Base-by-base conservation (phyloP, 2,797 vertebrate genomes). In the Balearica regulorum region DNA sequence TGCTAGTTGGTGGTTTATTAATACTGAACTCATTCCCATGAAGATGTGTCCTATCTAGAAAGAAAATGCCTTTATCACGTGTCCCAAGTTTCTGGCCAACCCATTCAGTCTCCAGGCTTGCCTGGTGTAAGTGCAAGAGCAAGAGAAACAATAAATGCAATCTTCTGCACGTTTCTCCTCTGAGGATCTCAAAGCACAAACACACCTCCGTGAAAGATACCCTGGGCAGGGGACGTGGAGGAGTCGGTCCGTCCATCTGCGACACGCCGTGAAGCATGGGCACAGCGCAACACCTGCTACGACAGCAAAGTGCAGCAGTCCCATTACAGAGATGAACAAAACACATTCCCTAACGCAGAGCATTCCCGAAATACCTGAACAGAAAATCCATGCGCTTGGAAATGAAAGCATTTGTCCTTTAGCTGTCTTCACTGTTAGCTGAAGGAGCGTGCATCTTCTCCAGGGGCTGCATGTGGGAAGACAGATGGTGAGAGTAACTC, bases 401-500 rank as follows among this genome's bases (percentile, higher is more conserved):
- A 96, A 92, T 3, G 12, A 84, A 75, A 29, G 70, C 82, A 41
- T 93, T 94, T 90, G 87, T 82, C 93, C 82, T 91, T 72, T 58
- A 1, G 3, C 89, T 83, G 82, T 33, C 80, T 91, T 35, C 20
- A 18, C 66, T 33, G 31, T 33, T 71, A 73, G 87, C 62, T 70
- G 79, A 54, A 92, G 70, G 72, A 92, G 58, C 2, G 11, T 13
- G 48, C 18, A 1, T 60, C 93, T 81, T 93, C 90, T 83, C 89
- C 44, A 20, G 87, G 82, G 89, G 76, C 82, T 64, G 89, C 33
- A 26, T 11, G 70, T 0, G 0, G 66, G 58, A 76, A 92, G 94
- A 88, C 80, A 91, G 92, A 96, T 95, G 92, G 77, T 49, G 65
- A 91, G 83, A 95, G 84, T 70, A 76, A 70, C 93, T 89, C 57